Evolutionary conservation across 2,888 invertebrate species (phyloP).

Genomic region (Marronus borbonicus): DNA sequence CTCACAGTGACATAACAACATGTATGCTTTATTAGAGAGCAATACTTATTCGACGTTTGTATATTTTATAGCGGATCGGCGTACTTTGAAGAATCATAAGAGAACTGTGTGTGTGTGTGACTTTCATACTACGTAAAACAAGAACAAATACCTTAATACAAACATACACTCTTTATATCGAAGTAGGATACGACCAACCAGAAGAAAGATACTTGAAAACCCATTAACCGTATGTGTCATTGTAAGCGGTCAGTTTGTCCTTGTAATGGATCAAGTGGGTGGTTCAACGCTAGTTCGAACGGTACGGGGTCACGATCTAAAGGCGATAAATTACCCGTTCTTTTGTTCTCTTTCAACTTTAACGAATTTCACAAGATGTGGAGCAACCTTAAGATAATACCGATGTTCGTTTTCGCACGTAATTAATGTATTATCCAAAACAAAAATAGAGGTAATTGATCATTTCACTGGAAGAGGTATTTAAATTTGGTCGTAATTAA

Average conservation of each 20-base stretch:
- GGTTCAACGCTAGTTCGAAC: conserved; percentile 26
- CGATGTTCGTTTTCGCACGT: not conserved
- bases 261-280: conserved; percentile 28
- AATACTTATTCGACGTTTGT: not conserved
- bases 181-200: conserved; percentile 11
- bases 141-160: not conserved
- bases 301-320: conserved; percentile 36
- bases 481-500: too few species aligned
- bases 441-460: too few species aligned
- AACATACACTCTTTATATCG: not conserved
- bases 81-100: not conserved
- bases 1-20: conserved; percentile 26
- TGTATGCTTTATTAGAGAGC: conserved; percentile 4
- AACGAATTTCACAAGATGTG: conserved; percentile 11
- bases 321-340: conserved; percentile 18
- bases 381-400: conserved; percentile 6
- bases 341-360: conserved; percentile 32
- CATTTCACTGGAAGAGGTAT: not conserved
- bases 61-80: conserved; percentile 8
- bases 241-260: conserved; percentile 30
- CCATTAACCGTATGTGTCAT: conserved; percentile 35
- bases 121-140: not conserved
- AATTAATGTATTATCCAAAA: not conserved
- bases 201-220: conserved; percentile 33
- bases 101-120: too few species aligned